Conservation (phyloP, 2,113 vertebrate genomes). For the Philantomba maxwellii region DNA sequence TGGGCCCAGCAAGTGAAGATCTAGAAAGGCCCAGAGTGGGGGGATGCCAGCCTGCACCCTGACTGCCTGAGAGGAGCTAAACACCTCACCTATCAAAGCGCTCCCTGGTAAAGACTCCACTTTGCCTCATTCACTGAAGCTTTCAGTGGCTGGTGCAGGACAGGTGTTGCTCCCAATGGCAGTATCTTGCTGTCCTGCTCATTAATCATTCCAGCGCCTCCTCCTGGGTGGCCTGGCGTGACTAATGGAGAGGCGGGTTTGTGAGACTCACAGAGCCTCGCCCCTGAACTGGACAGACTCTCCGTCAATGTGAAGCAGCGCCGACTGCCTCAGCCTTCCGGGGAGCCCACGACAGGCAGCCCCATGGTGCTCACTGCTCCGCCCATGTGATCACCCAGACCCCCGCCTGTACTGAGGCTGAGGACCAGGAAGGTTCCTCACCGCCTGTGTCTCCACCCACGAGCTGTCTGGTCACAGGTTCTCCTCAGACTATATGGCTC, state of each 20-base stretch:
- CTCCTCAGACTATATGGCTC: background rate
- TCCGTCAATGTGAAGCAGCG: slow-evolving; percentile 59
- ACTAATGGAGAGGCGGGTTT: slow-evolving; percentile 30
- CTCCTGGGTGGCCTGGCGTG: slow-evolving; percentile 30
- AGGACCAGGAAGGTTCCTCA: background rate
- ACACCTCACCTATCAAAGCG: slow-evolving; percentile 13
- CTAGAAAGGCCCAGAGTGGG: background rate
- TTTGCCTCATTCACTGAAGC: slow-evolving; percentile 68
- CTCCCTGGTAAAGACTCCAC: slow-evolving; percentile 29
- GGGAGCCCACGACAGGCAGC: background rate
- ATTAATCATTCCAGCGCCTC: slow-evolving; percentile 70
- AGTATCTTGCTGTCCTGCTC: slow-evolving; percentile 62
- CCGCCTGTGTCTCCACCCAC: background rate
- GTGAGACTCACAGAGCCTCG: background rate
- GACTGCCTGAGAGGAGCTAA: background rate
- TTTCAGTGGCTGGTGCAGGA: slow-evolving; percentile 33
- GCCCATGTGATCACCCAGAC: background rate
- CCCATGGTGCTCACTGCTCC: slow-evolving; percentile 53
- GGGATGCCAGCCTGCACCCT: background rate
- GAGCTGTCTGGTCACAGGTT: background rate
- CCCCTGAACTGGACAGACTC: slow-evolving; percentile 53
- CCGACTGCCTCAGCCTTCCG: slow-evolving; percentile 50
- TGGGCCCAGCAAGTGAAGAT: background rate
- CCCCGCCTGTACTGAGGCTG: background rate
- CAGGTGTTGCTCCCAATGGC: slow-evolving; percentile 67